Evolutionary conservation across 2,113 vertebrate species (phyloP).

Genomic region (Austrofundulus limnaeus): DNA sequence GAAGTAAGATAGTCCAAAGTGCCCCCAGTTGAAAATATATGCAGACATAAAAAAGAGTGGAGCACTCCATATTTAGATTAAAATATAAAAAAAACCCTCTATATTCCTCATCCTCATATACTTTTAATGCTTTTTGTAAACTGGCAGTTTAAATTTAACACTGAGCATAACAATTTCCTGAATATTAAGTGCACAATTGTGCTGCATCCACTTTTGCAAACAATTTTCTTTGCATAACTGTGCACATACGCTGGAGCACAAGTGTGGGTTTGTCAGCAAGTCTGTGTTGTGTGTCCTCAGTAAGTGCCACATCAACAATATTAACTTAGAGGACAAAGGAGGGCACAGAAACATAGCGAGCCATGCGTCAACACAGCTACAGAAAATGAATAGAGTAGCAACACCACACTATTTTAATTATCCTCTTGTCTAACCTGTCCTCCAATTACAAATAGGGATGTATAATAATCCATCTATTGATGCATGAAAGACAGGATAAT

Average conservation of each 20-base stretch:
- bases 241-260: constrained; percentile 22
- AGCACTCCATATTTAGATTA: too few species aligned
- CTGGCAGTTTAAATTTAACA: constrained; percentile 3
- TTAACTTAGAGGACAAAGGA: constrained; percentile 74
- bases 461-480: constrained; percentile 76
- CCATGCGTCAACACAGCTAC: constrained; percentile 51
- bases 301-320: constrained; percentile 71
- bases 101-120: not conserved
- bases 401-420: constrained; percentile 75
- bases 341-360: constrained; percentile 58
- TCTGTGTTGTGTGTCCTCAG: constrained; percentile 57
- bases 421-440: constrained; percentile 74
- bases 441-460: constrained; percentile 74
- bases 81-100: too few species aligned
- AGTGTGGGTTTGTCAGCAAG: constrained; percentile 52
- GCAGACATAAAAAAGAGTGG: not conserved
- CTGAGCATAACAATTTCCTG: constrained; percentile 9
- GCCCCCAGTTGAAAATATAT: not conserved
- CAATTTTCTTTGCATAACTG: constrained; percentile 23
- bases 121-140: not conserved
- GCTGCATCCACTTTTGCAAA: constrained; percentile 27
- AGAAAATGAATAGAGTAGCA: constrained; percentile 66
- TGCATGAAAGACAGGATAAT: constrained; percentile 76
- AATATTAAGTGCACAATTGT: constrained; percentile 9
- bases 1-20: not conserved